Evolutionary conservation across 1,140 invertebrate genomes (phyloP).

Genomic region (Aphidius ervi): DNA sequence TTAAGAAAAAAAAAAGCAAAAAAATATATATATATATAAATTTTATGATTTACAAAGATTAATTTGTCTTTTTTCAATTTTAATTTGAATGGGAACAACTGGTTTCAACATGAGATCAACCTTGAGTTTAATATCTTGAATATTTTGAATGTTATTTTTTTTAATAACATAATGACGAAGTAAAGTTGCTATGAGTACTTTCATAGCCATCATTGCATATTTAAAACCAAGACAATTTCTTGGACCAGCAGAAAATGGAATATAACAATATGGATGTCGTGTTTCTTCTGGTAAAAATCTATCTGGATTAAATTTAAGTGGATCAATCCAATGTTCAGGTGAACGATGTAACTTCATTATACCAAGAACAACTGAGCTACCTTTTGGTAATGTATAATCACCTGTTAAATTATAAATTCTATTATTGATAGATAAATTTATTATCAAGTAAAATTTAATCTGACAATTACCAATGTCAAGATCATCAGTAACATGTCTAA

Average conservation of each 20-base stretch:
- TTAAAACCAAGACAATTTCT: slow-evolving; percentile 60
- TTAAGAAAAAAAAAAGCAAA: background rate
- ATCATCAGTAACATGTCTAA: slow-evolving; percentile 48
- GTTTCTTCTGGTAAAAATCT: slow-evolving; percentile 60
- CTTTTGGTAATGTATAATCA: slow-evolving; percentile 25
- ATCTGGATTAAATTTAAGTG: slow-evolving; percentile 62
- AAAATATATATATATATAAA: background rate
- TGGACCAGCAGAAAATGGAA: slow-evolving; percentile 61
- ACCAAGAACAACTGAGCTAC: slow-evolving; percentile 24
- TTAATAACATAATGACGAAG: slow-evolving; percentile 56
- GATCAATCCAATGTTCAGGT: slow-evolving; percentile 57
- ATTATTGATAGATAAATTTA: no score
- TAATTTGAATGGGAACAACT: slow-evolving; percentile 24
- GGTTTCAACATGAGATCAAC: slow-evolving; percentile 33
- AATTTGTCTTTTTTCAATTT: slow-evolving; percentile 23
- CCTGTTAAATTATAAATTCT: background rate
- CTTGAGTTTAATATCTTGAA: slow-evolving; percentile 37
- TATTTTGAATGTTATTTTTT: slow-evolving; percentile 29
- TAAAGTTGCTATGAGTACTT: slow-evolving; percentile 53
- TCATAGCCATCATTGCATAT: slow-evolving; percentile 62
- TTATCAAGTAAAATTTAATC: background rate
- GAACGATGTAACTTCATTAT: slow-evolving; percentile 52
- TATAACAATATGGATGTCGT: slow-evolving; percentile 50
- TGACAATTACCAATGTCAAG: slow-evolving; percentile 24
- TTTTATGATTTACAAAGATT: no score